Base-by-base conservation (phyloP, 2,113 vertebrate species). In the Montifringilla adamsi region DNA sequence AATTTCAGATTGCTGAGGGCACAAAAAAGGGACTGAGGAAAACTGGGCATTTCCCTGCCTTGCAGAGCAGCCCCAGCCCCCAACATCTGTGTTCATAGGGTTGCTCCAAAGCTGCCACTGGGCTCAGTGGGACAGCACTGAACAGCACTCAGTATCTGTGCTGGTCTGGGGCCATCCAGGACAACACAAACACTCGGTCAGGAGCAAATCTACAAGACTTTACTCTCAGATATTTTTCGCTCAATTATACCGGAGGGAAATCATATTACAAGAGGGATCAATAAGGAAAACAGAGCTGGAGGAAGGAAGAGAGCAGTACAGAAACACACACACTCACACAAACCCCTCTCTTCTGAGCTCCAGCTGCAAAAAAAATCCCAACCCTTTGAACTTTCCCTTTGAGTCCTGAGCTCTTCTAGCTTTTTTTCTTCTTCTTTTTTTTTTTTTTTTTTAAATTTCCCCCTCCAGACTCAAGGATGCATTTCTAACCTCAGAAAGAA, bases 51-150 rank as follows among this genome's bases (percentile, higher is more conserved):
- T 63, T 64, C 39, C 53, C 33, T 0, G 0, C 39, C 64, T 27
- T 75, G 47, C 35, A 56, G 60, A 78, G 60, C 69, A 66, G 37
- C 7, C 24, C 58, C 18, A 37, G 30, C 4, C 66, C 67, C 31
- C n/a, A 46, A 0, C 3, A 9, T 12, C 27, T 1, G 0, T 7
- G 49, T 2, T 59, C 6, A 0, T 5, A 22, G 0, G 1, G 21
- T 11, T 50, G 27, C 24, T 52, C 39, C 17, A 12, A 52, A 81
- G 37, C 46, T 7, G 8, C 33, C 7, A 0, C 3, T 33, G 53
- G 41, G 46, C 43, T 87, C 27, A 1, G 2, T 17, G 58, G 59
- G n/a, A 80, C 79, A 66, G 41, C 47, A 12, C 49, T 12, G 37
- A 79, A 2, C 53, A 58, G 31, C 33, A 12, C 74, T 27, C 18